These are phyloP conservation scores for Dipus sagitta DNA, from an alignment of 2,797 vertebrate species.

Conservation along the genomic window DNA sequence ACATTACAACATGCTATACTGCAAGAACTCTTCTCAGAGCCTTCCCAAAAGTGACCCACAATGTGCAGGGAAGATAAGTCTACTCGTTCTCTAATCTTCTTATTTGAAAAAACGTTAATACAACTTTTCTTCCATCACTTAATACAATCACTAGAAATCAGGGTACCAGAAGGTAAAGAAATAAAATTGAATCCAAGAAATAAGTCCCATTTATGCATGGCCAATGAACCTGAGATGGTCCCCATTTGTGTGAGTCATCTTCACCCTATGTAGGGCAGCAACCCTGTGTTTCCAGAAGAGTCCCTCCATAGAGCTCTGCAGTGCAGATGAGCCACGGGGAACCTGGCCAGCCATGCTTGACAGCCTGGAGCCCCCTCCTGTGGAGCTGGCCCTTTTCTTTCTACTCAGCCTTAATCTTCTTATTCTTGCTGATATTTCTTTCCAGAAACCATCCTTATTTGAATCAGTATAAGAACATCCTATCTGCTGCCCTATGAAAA, in stretches of 20 bases:
- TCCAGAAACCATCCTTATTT: conserved; percentile 51
- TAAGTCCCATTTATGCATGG: conserved; percentile 6
- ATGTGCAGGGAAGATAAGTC: not conserved
- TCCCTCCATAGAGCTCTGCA: not conserved
- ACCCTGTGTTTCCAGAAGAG: conserved; percentile 65
- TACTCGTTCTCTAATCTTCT: conserved; percentile 27
- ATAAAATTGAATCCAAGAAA: conserved; percentile 53
- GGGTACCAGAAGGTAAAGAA: conserved; percentile 25
- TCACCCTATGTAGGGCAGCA: conserved; percentile 41
- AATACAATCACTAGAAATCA: conserved; percentile 43
- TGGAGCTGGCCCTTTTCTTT: conserved; percentile 46
- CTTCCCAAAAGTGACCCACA: conserved; percentile 31
- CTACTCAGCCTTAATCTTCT: conserved; percentile 24
- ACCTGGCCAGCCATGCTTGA: conserved; percentile 48
- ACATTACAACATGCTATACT: not conserved
- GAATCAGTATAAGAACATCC: conserved; percentile 69
- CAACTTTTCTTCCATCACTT: conserved; percentile 10
- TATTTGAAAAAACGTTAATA: not conserved
- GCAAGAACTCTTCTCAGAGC: conserved; percentile 8
- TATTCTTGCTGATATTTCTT: conserved; percentile 11
- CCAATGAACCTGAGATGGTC: conserved; percentile 2
- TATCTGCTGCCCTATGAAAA: conserved; percentile 65
- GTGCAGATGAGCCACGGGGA: conserved; percentile 62
- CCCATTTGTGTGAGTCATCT: conserved; percentile 68
- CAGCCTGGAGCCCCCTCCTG: conserved; percentile 58